Evolutionary conservation across 2,113 vertebrate genomes (phyloP).

Genomic region (Odontesthes bonariensis): DNA sequence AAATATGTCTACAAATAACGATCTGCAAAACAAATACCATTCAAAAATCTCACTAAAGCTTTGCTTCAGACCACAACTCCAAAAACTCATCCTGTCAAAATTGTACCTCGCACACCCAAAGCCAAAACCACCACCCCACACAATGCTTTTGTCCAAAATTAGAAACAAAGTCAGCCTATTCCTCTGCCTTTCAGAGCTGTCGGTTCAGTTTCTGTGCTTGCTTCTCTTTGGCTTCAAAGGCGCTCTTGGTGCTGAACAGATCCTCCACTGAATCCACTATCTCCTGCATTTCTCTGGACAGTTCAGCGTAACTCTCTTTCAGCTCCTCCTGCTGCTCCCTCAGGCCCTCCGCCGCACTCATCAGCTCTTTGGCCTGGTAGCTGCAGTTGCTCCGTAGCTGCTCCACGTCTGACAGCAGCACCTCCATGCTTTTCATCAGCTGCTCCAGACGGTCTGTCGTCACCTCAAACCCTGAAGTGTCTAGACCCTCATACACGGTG

Average conservation of each 20-base stretch:
- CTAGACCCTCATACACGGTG: not conserved
- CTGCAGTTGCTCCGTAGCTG: conserved; percentile 85
- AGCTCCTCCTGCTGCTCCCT: conserved; percentile 84
- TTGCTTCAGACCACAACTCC: conserved; percentile 9
- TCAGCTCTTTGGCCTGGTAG: conserved; percentile 85
- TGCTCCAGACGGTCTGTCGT: conserved; percentile 77
- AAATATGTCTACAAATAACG: not conserved
- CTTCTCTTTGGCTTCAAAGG: conserved; percentile 84
- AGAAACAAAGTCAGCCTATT: conserved; percentile 28
- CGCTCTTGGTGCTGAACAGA: conserved; percentile 82
- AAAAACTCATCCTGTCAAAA: conserved; percentile 6
- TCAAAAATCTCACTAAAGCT: conserved; percentile 18
- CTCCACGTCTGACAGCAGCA: conserved; percentile 88
- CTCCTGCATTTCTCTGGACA: conserved; percentile 83
- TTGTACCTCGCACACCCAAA: conserved; percentile 7
- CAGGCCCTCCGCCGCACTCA: conserved; percentile 78
- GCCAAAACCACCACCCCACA: conserved; percentile 14
- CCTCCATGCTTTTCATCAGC: conserved; percentile 88
- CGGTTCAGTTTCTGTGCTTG: conserved; percentile 86
- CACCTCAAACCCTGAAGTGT: conserved; percentile 33
- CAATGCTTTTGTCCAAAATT: conserved; percentile 5
- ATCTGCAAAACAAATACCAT: conserved; percentile 19
- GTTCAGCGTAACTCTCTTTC: conserved; percentile 81
- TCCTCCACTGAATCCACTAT: conserved; percentile 82
- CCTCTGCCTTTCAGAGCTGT: conserved; percentile 80